These are phyloP conservation scores for Xanthia togata DNA, from an alignment of 2,888 invertebrate species.

Conservation along the genomic window DNA sequence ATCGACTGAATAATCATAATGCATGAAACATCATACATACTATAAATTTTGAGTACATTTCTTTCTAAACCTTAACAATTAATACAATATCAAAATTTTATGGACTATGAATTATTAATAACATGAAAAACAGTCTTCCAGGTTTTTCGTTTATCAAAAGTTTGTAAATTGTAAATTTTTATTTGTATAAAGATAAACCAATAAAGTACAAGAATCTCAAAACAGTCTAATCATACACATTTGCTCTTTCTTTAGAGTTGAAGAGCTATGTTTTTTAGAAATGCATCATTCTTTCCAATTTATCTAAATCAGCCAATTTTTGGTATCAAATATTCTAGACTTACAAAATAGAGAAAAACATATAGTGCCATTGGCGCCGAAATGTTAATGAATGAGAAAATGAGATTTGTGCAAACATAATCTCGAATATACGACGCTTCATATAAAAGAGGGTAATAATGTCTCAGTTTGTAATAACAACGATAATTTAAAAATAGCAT, in stretches of 20 bases:
- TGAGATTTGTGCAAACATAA: constrained; percentile 50
- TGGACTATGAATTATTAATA: constrained; percentile 87
- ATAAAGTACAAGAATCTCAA: constrained; percentile 86
- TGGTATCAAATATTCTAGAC: constrained; percentile 77
- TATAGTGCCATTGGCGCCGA: constrained; percentile 46
- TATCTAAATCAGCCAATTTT: constrained; percentile 79
- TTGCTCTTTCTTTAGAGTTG: constrained; percentile 69
- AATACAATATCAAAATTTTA: constrained; percentile 88
- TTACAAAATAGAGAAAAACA: constrained; percentile 66
- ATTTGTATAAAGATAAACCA: constrained; percentile 82
- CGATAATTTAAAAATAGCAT: constrained; percentile 35
- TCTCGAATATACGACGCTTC: constrained; percentile 57
- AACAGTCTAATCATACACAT: constrained; percentile 79
- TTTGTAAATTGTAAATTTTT: constrained; percentile 89
- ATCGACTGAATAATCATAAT: constrained; percentile 58
- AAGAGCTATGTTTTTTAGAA: constrained; percentile 65
- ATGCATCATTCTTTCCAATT: constrained; percentile 69
- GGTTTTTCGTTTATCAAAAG: constrained; percentile 87
- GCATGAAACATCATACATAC: constrained; percentile 54
- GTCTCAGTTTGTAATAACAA: constrained; percentile 32
- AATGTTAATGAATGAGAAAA: constrained; percentile 43
- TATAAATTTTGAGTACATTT: constrained; percentile 79
- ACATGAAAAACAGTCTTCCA: constrained; percentile 89
- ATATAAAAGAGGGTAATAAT: constrained; percentile 37
- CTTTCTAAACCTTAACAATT: constrained; percentile 84